Evolutionary conservation across 1,140 invertebrate genomes (phyloP).

Genomic region (Orchesella cincta): DNA sequence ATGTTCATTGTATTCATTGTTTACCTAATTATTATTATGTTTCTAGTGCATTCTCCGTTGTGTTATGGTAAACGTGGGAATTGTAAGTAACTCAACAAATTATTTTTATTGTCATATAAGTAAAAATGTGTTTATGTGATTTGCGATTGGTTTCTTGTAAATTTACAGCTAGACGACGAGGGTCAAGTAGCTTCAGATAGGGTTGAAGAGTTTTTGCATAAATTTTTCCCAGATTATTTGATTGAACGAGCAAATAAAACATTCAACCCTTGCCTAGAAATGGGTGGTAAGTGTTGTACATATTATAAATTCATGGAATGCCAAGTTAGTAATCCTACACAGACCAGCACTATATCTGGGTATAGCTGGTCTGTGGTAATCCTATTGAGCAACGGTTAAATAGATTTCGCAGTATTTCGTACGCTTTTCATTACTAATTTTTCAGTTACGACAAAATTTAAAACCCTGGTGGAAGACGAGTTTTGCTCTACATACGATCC

Average conservation of each 20-base stretch:
- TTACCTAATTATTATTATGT: neutral
- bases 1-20: neutral
- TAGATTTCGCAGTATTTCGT: neutral
- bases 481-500: conserved; percentile 32
- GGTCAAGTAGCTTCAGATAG: neutral
- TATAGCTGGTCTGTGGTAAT: neutral
- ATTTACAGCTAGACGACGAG: neutral
- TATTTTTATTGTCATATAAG: neutral
- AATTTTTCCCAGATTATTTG: neutral
- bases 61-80: neutral
- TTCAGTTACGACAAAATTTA: neutral
- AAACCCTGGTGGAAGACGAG: conserved; percentile 12
- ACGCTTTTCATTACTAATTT: neutral
- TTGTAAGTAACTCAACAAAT: conserved; percentile 4
- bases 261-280: neutral
- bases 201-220: neutral
- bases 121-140: no score
- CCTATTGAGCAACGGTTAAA: neutral
- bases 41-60: conserved; percentile 19
- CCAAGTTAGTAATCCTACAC: no score
- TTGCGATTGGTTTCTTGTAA: neutral
- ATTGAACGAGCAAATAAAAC: neutral
- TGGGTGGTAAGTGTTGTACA: conserved; percentile 4
- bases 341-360: no score
- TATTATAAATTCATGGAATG: no score